phyloP scores from a whole-genome alignment of 2,113 vertebrate genomes.

The Actenoides lindsayi region DNA sequence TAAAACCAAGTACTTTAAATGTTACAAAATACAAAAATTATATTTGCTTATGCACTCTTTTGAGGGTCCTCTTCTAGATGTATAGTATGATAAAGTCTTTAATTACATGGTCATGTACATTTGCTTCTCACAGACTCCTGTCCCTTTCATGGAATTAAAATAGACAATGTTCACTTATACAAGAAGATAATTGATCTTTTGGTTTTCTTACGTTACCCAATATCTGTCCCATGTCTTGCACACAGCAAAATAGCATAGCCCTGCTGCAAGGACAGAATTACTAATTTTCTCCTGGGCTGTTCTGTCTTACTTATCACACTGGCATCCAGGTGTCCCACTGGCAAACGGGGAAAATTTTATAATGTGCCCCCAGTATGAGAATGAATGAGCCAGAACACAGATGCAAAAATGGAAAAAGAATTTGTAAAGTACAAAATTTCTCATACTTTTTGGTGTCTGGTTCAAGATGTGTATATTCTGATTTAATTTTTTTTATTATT shows the following conservation, averaged over 20 bases:
- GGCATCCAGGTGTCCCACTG: neutral
- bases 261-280: neutral
- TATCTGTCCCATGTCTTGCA: neutral
- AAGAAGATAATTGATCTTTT: neutral
- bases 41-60: neutral
- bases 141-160: neutral
- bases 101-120: neutral
- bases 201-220: neutral
- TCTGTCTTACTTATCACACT: neutral
- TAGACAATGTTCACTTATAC: neutral
- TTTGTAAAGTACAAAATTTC: neutral
- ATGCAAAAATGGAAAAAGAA: neutral
- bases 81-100: neutral
- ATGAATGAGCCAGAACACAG: neutral
- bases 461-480: neutral
- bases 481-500: neutral
- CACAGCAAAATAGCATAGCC: neutral
- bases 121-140: neutral
- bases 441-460: neutral
- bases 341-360: neutral
- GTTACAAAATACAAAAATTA: neutral
- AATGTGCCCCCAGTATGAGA: rapidly evolving
- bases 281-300: neutral
- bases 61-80: neutral
- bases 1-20: neutral